Conservation (phyloP, 2,113 vertebrate species). For the Coptodon bakossiorum region DNA sequence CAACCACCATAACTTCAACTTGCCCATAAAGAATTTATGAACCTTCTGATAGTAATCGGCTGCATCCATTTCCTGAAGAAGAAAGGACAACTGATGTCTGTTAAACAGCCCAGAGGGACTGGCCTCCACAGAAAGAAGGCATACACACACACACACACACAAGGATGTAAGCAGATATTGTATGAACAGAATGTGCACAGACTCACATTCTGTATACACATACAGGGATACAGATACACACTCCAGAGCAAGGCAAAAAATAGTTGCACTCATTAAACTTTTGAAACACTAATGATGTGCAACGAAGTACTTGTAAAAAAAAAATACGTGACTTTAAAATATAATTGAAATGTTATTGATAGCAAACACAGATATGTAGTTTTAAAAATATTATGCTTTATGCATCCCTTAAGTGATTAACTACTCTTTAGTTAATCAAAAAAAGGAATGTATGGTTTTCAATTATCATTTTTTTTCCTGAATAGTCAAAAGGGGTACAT, state of each 20-base stretch:
- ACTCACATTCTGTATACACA: neutral
- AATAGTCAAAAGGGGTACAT: neutral
- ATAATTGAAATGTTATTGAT: neutral
- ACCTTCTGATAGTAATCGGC: slow-evolving; percentile 84
- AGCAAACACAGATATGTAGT: neutral
- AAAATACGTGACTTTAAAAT: neutral
- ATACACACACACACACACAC: neutral
- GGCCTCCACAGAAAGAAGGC: slow-evolving; percentile 65
- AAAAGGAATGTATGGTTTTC: neutral
- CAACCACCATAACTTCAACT: slow-evolving; percentile 72
- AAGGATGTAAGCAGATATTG: neutral
- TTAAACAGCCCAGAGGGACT: slow-evolving; percentile 83
- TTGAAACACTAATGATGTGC: neutral
- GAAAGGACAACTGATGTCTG: slow-evolving; percentile 82
- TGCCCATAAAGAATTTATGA: slow-evolving; percentile 84
- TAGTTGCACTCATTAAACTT: neutral
- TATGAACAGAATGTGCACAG: neutral
- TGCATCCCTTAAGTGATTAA: neutral
- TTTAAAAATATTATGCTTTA: neutral
- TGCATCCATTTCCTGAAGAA: slow-evolving; percentile 81
- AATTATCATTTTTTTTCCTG: fast-evolving
- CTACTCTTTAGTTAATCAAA: neutral
- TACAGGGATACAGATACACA: neutral
- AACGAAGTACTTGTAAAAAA: neutral
- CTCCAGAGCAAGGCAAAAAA: neutral